These are phyloP conservation scores for Caerostris darwini DNA, from an alignment of 1,140 invertebrate genomes.

Conservation along the genomic window DNA sequence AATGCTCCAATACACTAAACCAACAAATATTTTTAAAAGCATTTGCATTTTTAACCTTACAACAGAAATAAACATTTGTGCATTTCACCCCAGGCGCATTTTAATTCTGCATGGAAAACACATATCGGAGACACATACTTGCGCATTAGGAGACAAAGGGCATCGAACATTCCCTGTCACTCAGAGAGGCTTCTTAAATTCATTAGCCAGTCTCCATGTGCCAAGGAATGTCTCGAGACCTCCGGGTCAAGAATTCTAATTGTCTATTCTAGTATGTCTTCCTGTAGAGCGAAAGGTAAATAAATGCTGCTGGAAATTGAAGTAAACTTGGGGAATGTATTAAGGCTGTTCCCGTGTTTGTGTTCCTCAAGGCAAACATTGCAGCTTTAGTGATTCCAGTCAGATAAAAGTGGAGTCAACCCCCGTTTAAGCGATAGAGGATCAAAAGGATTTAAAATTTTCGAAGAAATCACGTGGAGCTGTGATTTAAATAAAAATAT, in stretches of 20 bases:
- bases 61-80: neutral
- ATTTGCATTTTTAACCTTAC: neutral
- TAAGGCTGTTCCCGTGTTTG: neutral
- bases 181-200: conserved; percentile 35
- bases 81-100: neutral
- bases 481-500: neutral
- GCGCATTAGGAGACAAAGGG: neutral
- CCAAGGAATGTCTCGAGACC: neutral
- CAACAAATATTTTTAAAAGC: neutral
- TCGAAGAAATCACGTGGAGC: neutral
- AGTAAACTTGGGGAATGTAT: neutral
- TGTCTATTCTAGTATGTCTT: conserved; percentile 9
- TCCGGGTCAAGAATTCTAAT: neutral
- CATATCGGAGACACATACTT: neutral
- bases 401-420: too few species aligned
- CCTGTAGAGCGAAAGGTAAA: neutral
- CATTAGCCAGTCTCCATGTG: neutral
- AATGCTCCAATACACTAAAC: neutral
- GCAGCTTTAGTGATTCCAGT: neutral
- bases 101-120: neutral
- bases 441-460: neutral
- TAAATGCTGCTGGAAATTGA: neutral
- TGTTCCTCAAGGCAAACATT: neutral
- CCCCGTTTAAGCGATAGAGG: neutral
- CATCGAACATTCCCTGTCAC: neutral